phyloP scores from a whole-genome alignment of 92 coral and sea anemone genomes.

The Porites evermanni region DNA sequence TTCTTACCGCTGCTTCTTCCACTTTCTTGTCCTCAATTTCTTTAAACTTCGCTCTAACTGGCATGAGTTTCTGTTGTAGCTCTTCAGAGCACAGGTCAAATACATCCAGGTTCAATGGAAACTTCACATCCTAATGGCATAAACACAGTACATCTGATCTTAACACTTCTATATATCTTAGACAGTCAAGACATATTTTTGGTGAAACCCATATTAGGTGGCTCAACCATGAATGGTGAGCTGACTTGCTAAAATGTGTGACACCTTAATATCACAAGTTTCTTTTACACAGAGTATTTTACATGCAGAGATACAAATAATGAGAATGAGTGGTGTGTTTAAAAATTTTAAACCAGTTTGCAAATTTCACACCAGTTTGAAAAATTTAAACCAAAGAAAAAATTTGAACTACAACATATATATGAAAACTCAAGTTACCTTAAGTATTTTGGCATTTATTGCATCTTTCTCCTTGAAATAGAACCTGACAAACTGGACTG shows the following conservation, averaged over 20 bases:
- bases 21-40: conserved; percentile 93
- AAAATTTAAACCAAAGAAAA: too few species aligned
- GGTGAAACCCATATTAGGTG: too few species aligned
- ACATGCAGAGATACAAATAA: too few species aligned
- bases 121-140: conserved; percentile 83
- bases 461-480: conserved; percentile 97
- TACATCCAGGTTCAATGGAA: conserved; percentile 86
- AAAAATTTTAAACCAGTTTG: too few species aligned
- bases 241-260: too few species aligned
- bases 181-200: too few species aligned
- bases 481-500: conserved; percentile 95
- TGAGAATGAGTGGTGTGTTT: too few species aligned
- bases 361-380: too few species aligned
- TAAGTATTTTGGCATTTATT: conserved; percentile 92
- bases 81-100: conserved; percentile 93
- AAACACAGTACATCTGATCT: neutral
- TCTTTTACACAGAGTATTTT: too few species aligned
- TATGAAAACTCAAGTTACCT: conserved; percentile 55
- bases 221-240: too few species aligned
- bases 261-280: too few species aligned
- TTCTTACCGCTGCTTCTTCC: conserved; percentile 87
- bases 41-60: conserved; percentile 81
- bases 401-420: neutral
- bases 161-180: too few species aligned
- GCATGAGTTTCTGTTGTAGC: conserved; percentile 83